These are phyloP conservation scores for Ammospiza caudacuta DNA, from an alignment of 2,113 vertebrate genomes.

Conservation along the genomic window DNA sequence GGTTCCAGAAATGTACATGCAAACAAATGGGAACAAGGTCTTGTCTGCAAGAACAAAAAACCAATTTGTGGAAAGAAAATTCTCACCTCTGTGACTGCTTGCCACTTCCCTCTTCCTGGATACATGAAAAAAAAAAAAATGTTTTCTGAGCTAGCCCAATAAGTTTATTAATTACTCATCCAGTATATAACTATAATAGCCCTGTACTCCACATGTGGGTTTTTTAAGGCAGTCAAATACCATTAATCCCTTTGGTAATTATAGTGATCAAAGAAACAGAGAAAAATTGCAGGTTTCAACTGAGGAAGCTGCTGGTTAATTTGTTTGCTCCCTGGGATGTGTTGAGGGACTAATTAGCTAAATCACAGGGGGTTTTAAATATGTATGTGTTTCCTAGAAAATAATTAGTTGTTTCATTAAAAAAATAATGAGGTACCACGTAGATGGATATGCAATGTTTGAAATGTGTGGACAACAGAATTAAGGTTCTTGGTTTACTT, in stretches of 20 bases:
- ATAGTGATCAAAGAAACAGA: conserved; percentile 9
- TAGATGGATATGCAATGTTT: not conserved
- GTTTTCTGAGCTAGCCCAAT: not conserved
- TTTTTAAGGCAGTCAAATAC: not conserved
- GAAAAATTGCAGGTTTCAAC: conserved; percentile 6
- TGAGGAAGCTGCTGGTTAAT: not conserved
- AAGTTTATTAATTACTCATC: not conserved
- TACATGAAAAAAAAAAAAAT: not conserved
- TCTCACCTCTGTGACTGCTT: not conserved
- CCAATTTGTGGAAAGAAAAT: not conserved
- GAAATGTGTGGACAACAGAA: not conserved
- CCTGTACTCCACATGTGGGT: not conserved
- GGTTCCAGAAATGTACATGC: not conserved
- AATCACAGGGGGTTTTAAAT: not conserved
- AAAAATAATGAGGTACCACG: not conserved
- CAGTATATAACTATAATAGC: not conserved
- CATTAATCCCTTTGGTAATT: conserved; percentile 6
- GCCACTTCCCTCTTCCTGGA: accelerated
- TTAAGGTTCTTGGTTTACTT: not conserved
- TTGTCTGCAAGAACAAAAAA: not conserved
- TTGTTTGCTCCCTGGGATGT: conserved; percentile 20
- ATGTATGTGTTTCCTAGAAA: conserved; percentile 17
- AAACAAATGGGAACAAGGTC: not conserved
- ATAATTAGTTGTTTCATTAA: conserved; percentile 6
- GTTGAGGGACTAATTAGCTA: conserved; percentile 36